Percentiles rank a stretch among this genome's conserved stretches.
phyloP scores from a whole-genome alignment of 2,113 vertebrate species.

The Pelvicachromis taeniatus region DNA sequence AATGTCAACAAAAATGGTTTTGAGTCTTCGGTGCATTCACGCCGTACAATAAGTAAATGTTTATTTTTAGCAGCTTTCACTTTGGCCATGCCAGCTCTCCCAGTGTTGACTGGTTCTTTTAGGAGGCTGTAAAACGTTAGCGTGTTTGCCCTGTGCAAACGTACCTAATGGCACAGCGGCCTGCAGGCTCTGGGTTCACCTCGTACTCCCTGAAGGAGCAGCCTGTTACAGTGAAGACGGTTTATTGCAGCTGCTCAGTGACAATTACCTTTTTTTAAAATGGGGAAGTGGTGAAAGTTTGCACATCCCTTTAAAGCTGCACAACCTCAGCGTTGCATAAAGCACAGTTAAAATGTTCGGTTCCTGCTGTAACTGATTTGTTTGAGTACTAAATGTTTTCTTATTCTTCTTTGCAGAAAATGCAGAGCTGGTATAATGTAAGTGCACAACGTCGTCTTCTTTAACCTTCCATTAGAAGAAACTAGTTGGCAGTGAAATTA shows the following conservation, averaged over 20 bases:
- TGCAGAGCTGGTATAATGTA: conserved; percentile 95
- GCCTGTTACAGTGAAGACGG: background rate
- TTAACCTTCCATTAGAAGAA: background rate
- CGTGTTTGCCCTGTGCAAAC: background rate
- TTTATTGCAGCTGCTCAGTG: background rate
- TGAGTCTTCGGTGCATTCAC: background rate
- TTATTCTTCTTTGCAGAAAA: conserved; percentile 80
- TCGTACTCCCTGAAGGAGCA: background rate
- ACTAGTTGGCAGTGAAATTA: background rate
- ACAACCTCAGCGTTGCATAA: background rate
- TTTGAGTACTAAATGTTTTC: background rate
- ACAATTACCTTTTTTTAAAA: background rate
- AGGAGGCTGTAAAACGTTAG: background rate
- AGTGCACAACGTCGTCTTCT: conserved; percentile 62
- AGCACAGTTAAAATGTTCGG: background rate
- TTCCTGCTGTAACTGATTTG: background rate
- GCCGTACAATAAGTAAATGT: background rate
- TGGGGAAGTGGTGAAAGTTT: background rate
- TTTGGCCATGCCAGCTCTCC: background rate
- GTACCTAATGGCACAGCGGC: background rate
- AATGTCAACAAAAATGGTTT: background rate
- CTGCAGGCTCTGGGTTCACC: background rate
- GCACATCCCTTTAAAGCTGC: background rate
- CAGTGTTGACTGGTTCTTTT: background rate
- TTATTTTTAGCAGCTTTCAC: background rate